Evolutionary conservation across 2,113 vertebrate species (phyloP).

Genomic region (Blennius ocellaris): DNA sequence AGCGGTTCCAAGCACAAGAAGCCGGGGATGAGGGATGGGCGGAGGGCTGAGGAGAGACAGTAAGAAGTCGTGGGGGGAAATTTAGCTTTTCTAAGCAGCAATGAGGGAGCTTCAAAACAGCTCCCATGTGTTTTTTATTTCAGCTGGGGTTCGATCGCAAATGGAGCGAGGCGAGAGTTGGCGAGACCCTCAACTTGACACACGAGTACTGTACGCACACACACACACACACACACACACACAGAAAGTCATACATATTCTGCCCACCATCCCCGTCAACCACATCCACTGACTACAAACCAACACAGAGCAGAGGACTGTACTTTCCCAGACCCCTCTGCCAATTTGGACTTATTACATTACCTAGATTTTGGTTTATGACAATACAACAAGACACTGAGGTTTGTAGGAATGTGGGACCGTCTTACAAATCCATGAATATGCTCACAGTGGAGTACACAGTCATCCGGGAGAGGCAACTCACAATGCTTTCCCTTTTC

Average conservation of each 20-base stretch:
- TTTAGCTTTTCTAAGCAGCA: constrained; percentile 58
- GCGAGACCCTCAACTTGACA: constrained; percentile 42
- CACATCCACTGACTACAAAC: constrained; percentile 66
- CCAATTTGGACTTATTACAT: constrained; percentile 61
- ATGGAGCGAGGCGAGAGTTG: constrained; percentile 78
- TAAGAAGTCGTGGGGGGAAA: constrained; percentile 58
- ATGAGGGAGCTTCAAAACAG: constrained; percentile 66
- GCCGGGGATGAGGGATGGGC: constrained; percentile 43
- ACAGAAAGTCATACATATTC: constrained; percentile 48
- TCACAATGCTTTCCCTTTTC: constrained; percentile 50
- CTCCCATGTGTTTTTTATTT: constrained; percentile 81
- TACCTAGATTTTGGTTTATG: constrained; percentile 57
- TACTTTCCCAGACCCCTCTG: constrained; percentile 66
- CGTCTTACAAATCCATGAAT: constrained; percentile 32
- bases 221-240: constrained; percentile 36
- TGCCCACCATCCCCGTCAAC: constrained; percentile 52
- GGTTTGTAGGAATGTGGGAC: constrained; percentile 46
- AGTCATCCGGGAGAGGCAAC: constrained; percentile 37
- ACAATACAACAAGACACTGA: constrained; percentile 59
- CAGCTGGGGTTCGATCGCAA: constrained; percentile 76
- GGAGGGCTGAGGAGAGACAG: constrained; percentile 56
- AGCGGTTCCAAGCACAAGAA: constrained; percentile 73
- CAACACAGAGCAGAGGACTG: constrained; percentile 52
- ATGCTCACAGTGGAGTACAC: constrained; percentile 17
- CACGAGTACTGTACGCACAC: constrained; percentile 35